These are phyloP conservation scores for Sitta carolinensis DNA, from an alignment of 2,797 vertebrate species.

Conservation along the genomic window DNA sequence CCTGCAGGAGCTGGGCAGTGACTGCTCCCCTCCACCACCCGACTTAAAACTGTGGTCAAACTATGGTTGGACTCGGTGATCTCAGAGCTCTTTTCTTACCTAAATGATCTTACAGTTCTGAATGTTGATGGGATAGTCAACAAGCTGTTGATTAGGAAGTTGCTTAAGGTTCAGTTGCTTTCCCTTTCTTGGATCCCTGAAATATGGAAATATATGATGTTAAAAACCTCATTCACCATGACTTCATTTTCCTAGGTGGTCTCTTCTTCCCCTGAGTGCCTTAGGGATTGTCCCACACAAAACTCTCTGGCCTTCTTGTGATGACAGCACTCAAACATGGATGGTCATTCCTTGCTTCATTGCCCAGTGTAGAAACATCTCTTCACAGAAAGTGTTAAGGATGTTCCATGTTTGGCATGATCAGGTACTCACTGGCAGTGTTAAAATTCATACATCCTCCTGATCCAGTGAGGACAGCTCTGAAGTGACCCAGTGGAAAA, in stretches of 20 bases:
- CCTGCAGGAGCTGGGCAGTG: neutral
- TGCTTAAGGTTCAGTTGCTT: neutral
- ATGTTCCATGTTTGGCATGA: neutral
- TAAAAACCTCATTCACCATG: neutral
- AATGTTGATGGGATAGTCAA: neutral
- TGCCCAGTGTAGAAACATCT: neutral
- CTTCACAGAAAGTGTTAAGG: neutral
- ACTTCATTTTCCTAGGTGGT: neutral
- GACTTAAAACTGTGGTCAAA: neutral
- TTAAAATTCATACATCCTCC: neutral
- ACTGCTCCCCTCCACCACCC: neutral
- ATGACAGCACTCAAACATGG: neutral
- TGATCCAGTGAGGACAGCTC: neutral
- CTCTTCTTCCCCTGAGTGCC: neutral
- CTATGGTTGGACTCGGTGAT: accelerated
- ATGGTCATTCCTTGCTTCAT: neutral
- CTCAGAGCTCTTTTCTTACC: neutral
- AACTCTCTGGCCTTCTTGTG: neutral
- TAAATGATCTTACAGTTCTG: neutral
- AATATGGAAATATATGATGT: neutral
- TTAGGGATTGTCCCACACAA: neutral
- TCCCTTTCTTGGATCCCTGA: neutral
- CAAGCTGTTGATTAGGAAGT: neutral
- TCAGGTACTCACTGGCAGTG: neutral
- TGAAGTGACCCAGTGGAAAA: conserved; percentile 3